Evolutionary conservation across 2,113 vertebrate species (phyloP).

Genomic region (Laterallus jamaicensis): DNA sequence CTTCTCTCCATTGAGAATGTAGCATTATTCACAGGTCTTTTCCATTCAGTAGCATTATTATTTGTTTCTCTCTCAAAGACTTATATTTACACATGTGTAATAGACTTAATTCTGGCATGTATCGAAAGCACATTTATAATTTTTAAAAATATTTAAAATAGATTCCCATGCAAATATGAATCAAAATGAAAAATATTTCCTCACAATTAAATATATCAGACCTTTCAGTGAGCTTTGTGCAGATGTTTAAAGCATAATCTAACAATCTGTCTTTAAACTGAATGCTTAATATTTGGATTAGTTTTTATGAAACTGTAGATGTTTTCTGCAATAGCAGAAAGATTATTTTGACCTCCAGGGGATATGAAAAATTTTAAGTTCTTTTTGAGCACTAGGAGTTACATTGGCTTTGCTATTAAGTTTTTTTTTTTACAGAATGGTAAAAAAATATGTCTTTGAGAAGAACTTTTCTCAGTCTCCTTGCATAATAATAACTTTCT

Average conservation of each 20-base stretch:
- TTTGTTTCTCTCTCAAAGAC: neutral
- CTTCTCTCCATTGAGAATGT: neutral
- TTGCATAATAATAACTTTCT: neutral
- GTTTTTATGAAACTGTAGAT: neutral
- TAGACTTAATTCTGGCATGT: conserved; percentile 15
- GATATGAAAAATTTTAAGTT: neutral
- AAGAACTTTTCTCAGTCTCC: neutral
- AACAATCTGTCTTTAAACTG: neutral
- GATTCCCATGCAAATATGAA: neutral
- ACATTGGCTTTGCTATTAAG: neutral
- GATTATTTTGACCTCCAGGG: neutral
- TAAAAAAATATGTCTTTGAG: neutral
- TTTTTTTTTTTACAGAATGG: neutral
- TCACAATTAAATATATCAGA: neutral
- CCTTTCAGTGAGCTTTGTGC: neutral
- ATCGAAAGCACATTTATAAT: neutral
- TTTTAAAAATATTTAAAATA: neutral
- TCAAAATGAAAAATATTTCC: neutral
- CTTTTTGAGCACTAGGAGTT: neutral
- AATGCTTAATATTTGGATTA: neutral
- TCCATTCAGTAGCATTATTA: neutral
- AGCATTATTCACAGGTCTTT: neutral
- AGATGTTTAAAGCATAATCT: neutral
- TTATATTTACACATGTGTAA: neutral
- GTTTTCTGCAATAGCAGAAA: neutral